A percentile compares a stretch with the other conserved stretches of the same genome.
Conservation (phyloP, 2,888 invertebrate species). For the Dyspetes luteomarginatus region DNA sequence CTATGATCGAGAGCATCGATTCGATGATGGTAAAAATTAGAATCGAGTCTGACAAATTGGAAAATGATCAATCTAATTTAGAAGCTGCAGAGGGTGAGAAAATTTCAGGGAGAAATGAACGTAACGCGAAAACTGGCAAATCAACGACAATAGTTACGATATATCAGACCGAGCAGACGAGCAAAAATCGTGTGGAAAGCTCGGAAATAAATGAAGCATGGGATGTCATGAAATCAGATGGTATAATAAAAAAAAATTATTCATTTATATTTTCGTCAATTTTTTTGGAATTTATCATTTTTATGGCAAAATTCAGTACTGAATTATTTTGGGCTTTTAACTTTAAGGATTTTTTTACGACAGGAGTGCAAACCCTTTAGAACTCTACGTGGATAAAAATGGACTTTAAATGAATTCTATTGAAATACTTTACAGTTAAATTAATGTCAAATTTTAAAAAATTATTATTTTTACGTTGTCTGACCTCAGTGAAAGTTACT, state of each 20-base stretch:
- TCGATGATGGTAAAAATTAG: conserved; percentile 58
- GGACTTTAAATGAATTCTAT: too few relatives aligned
- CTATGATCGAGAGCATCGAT: conserved; percentile 47
- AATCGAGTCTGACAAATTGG: conserved; percentile 45
- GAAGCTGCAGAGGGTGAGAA: conserved; percentile 14
- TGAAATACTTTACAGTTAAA: too few relatives aligned
- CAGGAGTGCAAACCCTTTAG: too few relatives aligned
- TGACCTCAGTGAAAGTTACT: too few relatives aligned
- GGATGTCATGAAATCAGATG: conserved; percentile 65
- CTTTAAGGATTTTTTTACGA: too few relatives aligned
- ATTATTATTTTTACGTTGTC: too few relatives aligned
- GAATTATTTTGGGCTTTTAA: too few relatives aligned
- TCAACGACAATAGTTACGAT: conserved; percentile 55
- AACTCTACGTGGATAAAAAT: too few relatives aligned
- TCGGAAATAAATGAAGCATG: conserved; percentile 31
- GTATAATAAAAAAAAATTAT: conserved; percentile 48
- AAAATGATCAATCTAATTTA: conserved; percentile 18
- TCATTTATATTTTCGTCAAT: neutral
- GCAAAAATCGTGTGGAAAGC: conserved; percentile 17
- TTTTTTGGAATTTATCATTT: too few relatives aligned
- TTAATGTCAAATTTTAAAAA: too few relatives aligned
- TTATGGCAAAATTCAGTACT: too few relatives aligned
- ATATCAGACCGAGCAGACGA: conserved; percentile 44
- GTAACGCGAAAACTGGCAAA: conserved; percentile 28
- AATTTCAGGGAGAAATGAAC: neutral